Conservation (phyloP, 2,888 invertebrate species). For the Archips crataeganus region DNA sequence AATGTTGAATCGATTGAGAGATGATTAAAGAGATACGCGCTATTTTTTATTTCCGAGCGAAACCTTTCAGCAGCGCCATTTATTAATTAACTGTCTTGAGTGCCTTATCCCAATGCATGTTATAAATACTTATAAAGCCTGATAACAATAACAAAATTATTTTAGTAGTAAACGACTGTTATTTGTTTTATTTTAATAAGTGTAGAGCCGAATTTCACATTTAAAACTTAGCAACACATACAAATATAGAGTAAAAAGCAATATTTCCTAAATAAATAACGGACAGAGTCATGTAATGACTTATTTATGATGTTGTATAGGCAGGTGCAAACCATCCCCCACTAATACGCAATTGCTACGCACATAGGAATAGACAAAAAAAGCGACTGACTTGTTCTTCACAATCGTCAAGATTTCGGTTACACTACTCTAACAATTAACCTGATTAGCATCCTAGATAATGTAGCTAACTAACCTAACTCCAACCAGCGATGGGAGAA, state of each 20-base stretch:
- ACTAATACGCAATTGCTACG: neutral
- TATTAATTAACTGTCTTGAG: too few relatives aligned
- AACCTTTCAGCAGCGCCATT: too few relatives aligned
- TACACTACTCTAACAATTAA: slow-evolving; percentile 19
- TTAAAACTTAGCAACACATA: neutral
- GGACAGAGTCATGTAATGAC: neutral
- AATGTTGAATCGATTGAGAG: too few relatives aligned
- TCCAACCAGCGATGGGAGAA: slow-evolving; percentile 64
- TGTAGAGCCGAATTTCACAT: neutral
- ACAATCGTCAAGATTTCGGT: slow-evolving; percentile 33
- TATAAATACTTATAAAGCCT: too few relatives aligned
- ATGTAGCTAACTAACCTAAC: slow-evolving; percentile 58
- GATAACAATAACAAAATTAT: too few relatives aligned
- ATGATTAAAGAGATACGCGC: too few relatives aligned
- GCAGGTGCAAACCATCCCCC: slow-evolving; percentile 29
- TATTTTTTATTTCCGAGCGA: too few relatives aligned
- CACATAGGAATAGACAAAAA: slow-evolving; percentile 25
- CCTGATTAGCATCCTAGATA: slow-evolving; percentile 54
- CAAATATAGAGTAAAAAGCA: neutral
- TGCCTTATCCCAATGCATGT: too few relatives aligned
- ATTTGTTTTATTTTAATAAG: neutral
- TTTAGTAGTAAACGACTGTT: neutral
- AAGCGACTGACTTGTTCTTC: slow-evolving; percentile 25
- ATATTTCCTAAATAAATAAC: neutral
- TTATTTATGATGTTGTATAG: neutral